These are phyloP conservation scores for Phengaris alcon DNA, from an alignment of 2,888 invertebrate genomes.

Conservation along the genomic window DNA sequence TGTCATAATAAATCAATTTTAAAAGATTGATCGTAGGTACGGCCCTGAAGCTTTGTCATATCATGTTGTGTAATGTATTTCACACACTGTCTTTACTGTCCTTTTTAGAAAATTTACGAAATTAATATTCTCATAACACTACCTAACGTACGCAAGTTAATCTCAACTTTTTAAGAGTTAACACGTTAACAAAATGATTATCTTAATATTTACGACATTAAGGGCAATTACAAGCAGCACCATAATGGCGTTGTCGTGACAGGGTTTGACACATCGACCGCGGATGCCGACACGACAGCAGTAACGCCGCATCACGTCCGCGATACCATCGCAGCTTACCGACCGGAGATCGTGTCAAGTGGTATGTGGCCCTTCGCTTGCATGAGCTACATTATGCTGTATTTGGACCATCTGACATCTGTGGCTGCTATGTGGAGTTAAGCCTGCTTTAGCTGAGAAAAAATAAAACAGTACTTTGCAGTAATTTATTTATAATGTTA, in stretches of 20 bases:
- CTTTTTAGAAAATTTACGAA: too few relatives aligned
- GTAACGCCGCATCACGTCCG: conserved; percentile 53
- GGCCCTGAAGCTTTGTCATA: not conserved
- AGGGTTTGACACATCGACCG: conserved; percentile 46
- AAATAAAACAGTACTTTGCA: too few relatives aligned
- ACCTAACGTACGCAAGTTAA: not conserved
- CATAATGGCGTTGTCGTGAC: conserved; percentile 40
- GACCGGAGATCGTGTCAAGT: conserved; percentile 19
- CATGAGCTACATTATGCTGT: not conserved
- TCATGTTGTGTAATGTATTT: not conserved
- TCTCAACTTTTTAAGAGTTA: not conserved
- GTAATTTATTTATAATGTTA: too few relatives aligned
- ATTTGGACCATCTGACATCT: not conserved
- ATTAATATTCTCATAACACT: too few relatives aligned
- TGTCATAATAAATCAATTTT: conserved; percentile 24
- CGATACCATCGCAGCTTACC: conserved; percentile 48
- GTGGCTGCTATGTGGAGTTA: too few relatives aligned
- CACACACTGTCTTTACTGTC: not conserved
- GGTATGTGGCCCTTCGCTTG: conserved; percentile 21
- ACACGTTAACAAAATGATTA: not conserved
- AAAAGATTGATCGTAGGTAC: not conserved
- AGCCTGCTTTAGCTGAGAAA: too few relatives aligned
- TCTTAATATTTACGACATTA: conserved; percentile 27
- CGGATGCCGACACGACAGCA: conserved; percentile 58
- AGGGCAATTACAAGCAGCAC: conserved; percentile 30